These are phyloP conservation scores for Setipinna tenuifilis DNA, from an alignment of 2,797 vertebrate species.

Conservation along the genomic window DNA sequence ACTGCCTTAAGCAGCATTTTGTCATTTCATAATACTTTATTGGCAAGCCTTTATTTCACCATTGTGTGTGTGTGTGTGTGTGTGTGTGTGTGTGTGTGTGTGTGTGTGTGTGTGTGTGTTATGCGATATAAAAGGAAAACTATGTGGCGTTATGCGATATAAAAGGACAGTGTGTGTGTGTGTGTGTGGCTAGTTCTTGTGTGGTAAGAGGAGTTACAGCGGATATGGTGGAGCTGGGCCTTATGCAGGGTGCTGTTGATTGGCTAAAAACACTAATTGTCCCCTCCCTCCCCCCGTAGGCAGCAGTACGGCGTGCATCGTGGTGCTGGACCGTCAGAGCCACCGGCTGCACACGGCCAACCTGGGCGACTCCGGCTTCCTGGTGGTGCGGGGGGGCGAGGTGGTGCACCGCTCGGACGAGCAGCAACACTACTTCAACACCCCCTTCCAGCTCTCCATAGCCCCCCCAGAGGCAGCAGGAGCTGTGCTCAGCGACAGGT, in stretches of 20 bases:
- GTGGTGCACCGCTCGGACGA: constrained; percentile 97
- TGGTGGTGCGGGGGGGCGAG: constrained; percentile 93
- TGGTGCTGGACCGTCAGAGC: constrained; percentile 91
- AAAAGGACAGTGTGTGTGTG: too few species aligned
- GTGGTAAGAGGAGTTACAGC: neutral
- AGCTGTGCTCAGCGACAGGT: constrained; percentile 96
- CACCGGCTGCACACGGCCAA: constrained; percentile 95
- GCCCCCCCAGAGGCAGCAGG: constrained; percentile 93
- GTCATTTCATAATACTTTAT: too few species aligned
- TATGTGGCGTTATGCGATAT: too few species aligned
- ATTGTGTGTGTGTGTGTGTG: too few species aligned
- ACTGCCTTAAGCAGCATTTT: too few species aligned
- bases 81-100: too few species aligned
- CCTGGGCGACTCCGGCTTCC: constrained; percentile 94
- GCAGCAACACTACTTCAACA: constrained; percentile 99
- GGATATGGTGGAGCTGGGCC: neutral
- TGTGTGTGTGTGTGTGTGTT: too few species aligned
- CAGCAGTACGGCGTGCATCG: constrained; percentile 97
- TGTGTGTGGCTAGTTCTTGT: too few species aligned
- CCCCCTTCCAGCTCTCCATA: constrained; percentile 96
- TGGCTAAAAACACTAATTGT: neutral
- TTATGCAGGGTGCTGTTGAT: neutral
- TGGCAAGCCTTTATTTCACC: too few species aligned
- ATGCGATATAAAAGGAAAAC: too few species aligned
- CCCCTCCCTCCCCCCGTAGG: constrained; percentile 69